These are phyloP conservation scores for Nylanderia fulva DNA, from an alignment of 1,140 invertebrate genomes.

Conservation along the genomic window DNA sequence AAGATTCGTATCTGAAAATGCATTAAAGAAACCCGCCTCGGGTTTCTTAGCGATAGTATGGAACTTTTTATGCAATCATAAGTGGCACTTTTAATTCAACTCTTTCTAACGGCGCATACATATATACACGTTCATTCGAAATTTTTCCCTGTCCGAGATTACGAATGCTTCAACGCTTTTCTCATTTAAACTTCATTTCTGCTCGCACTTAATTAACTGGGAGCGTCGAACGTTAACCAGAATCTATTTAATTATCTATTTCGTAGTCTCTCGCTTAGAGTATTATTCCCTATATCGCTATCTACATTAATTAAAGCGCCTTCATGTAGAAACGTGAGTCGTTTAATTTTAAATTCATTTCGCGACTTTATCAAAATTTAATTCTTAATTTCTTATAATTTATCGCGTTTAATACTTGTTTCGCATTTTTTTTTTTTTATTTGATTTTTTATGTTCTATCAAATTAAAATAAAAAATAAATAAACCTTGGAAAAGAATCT, in stretches of 20 bases:
- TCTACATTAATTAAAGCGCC: not conserved
- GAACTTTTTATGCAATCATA: slow-evolving; percentile 51
- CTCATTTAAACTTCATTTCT: slow-evolving; percentile 66
- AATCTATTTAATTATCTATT: slow-evolving; percentile 70
- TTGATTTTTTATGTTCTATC: not conserved
- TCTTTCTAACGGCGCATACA: not conserved
- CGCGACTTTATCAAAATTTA: not conserved
- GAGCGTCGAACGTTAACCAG: slow-evolving; percentile 46
- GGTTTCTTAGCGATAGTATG: slow-evolving; percentile 19
- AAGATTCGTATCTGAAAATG: slow-evolving; percentile 56
- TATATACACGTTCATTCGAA: slow-evolving; percentile 2
- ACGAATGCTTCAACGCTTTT: slow-evolving; percentile 62
- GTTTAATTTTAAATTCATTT: slow-evolving; percentile 34
- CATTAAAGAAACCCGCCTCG: slow-evolving; percentile 32
- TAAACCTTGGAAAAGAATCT: no score
- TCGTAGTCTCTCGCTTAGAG: slow-evolving; percentile 31
- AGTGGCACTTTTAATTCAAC: slow-evolving; percentile 58
- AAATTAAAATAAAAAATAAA: not conserved
- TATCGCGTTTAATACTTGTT: not conserved
- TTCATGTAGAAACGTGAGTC: not conserved
- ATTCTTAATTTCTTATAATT: slow-evolving; percentile 11
- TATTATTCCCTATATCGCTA: slow-evolving; percentile 58
- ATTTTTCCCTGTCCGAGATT: slow-evolving; percentile 17
- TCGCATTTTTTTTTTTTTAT: not conserved
- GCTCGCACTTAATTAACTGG: slow-evolving; percentile 65